Conservation (phyloP, 2,113 vertebrate genomes). For the Heptranchias perlo region DNA sequence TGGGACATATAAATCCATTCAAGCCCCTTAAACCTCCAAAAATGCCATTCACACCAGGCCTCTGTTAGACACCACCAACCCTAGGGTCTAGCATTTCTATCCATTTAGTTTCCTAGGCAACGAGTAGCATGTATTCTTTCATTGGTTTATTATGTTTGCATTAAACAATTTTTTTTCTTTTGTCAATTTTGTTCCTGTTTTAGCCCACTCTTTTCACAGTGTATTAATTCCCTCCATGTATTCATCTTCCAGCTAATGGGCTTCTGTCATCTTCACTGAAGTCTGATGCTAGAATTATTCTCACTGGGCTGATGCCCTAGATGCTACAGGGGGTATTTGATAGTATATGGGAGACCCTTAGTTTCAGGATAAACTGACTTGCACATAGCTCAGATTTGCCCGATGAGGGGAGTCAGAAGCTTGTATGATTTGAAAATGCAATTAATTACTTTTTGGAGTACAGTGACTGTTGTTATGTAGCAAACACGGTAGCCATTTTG, state of each 20-base stretch:
- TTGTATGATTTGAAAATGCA: too few species aligned
- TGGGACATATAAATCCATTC: not conserved
- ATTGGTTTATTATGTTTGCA: not conserved
- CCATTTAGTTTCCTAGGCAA: not conserved
- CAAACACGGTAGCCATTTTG: not conserved
- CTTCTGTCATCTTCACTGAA: too few species aligned
- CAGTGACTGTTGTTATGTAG: too few species aligned
- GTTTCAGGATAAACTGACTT: too few species aligned
- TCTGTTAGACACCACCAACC: not conserved
- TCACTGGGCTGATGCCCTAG: too few species aligned
- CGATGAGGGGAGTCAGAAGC: too few species aligned
- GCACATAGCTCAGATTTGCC: too few species aligned
- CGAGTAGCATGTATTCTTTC: not conserved
- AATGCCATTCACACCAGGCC: not conserved
- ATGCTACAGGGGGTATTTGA: too few species aligned
- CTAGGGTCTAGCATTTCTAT: not conserved
- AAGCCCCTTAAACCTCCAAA: not conserved
- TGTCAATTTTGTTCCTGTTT: not conserved
- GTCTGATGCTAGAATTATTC: too few species aligned
- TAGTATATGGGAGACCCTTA: too few species aligned
- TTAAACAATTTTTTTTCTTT: not conserved
- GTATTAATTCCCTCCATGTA: not conserved
- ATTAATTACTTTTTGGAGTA: too few species aligned
- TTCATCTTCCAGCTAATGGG: not conserved
- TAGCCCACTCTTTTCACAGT: not conserved